These are phyloP conservation scores for Pachyramphus minor DNA, from an alignment of 2,113 vertebrate species.

Conservation along the genomic window DNA sequence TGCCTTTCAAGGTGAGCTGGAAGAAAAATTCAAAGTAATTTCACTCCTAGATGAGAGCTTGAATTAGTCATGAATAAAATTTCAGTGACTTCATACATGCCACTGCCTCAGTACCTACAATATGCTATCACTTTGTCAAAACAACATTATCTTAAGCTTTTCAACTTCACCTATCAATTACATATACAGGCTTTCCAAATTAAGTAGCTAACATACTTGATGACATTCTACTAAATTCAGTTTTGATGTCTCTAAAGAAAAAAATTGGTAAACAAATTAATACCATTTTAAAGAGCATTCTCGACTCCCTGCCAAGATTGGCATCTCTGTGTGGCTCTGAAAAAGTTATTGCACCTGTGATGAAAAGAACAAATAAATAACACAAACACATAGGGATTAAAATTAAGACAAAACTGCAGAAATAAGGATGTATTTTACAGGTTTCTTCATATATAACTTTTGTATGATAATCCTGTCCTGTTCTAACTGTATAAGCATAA, in stretches of 20 bases:
- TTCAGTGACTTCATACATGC: background rate
- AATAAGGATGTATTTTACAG: background rate
- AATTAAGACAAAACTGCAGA: background rate
- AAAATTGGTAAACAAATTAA: slow-evolving; percentile 31
- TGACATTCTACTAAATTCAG: background rate
- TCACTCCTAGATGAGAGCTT: background rate
- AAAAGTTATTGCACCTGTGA: background rate
- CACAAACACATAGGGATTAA: background rate
- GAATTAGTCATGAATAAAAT: background rate
- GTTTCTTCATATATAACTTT: background rate
- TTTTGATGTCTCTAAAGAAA: background rate
- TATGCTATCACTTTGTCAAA: background rate
- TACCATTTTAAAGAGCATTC: slow-evolving; percentile 7
- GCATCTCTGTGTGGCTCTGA: background rate
- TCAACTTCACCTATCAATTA: background rate
- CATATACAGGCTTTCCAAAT: background rate
- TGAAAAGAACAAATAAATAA: background rate
- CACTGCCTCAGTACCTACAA: background rate
- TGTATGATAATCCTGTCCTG: background rate
- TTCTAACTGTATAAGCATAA: background rate
- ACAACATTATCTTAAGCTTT: background rate
- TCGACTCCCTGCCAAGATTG: background rate
- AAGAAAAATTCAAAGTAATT: background rate
- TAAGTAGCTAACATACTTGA: background rate
- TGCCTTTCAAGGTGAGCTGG: background rate